A percentile compares a stretch with the other conserved stretches of the same genome.
These are phyloP conservation scores for Palythoa grandiflora DNA, from an alignment of 92 coral and sea anemone species.

Conservation along the genomic window DNA sequence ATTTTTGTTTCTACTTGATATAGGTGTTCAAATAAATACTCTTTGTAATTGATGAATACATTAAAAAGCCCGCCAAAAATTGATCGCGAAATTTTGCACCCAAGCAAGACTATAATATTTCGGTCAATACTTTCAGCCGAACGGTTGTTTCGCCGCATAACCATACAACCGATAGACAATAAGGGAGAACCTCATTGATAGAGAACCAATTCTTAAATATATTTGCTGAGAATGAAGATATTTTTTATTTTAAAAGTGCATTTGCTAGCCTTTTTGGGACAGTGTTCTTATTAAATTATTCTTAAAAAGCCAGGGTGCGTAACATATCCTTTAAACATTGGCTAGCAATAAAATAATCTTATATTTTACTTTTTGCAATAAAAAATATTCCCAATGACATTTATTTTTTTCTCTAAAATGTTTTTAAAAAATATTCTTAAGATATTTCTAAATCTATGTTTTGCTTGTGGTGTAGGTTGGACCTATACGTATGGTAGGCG, in stretches of 20 bases:
- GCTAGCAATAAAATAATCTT: background rate
- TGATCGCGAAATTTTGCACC: background rate
- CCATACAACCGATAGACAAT: background rate
- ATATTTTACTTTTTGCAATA: background rate
- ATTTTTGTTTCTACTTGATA: constrained; percentile 1
- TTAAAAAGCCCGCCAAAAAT: constrained; percentile 7
- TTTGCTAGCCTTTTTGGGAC: background rate
- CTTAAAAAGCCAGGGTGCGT: background rate
- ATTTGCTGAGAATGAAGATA: constrained; percentile 17
- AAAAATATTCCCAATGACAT: background rate
- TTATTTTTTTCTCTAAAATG: no score
- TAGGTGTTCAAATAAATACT: background rate
- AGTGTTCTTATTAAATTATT: background rate
- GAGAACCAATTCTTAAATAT: background rate
- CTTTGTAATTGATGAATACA: background rate
- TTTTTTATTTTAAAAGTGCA: background rate
- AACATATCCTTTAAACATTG: background rate
- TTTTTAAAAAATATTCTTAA: no score
- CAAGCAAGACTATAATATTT: background rate
- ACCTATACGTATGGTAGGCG: constrained; percentile 46
- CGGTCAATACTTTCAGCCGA: background rate
- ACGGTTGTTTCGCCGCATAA: constrained; percentile 4
- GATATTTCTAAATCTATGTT: background rate
- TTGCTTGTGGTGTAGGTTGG: constrained; percentile 20
- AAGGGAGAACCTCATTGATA: background rate